These are phyloP conservation scores for Ligdia adustata DNA, from an alignment of 2,888 invertebrate species.

Conservation along the genomic window DNA sequence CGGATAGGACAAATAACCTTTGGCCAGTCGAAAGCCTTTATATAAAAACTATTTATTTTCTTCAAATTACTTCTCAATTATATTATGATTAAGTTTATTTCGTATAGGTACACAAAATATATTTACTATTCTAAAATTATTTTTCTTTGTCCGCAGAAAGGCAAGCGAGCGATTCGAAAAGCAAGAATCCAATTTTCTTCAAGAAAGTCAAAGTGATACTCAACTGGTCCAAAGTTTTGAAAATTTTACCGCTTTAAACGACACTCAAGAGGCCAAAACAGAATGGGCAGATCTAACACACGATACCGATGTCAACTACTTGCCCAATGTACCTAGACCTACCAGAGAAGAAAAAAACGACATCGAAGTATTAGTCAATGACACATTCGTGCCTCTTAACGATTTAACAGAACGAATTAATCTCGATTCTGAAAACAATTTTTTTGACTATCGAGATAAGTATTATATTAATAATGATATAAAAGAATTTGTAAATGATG, in stretches of 20 bases:
- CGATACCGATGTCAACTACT: constrained; percentile 69
- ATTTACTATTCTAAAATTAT: not conserved
- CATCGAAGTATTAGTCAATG: constrained; percentile 53
- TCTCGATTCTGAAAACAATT: constrained; percentile 4
- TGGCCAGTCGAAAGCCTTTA: too few species aligned
- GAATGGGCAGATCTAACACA: constrained; percentile 65
- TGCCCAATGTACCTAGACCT: constrained; percentile 47
- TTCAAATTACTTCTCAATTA: too few species aligned
- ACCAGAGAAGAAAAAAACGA: constrained; percentile 54
- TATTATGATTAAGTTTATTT: too few species aligned
- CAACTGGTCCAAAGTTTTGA: not conserved
- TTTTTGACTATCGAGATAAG: constrained; percentile 9
- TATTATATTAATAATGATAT: constrained; percentile 9
- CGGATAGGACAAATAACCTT: too few species aligned
- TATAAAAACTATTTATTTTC: too few species aligned
- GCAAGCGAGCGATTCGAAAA: constrained; percentile 7
- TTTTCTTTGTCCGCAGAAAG: constrained; percentile 24
- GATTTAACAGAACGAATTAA: constrained; percentile 30
- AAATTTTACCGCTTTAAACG: constrained; percentile 8
- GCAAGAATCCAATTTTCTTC: not conserved
- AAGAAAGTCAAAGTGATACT: constrained; percentile 3
- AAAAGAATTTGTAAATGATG: constrained; percentile 23
- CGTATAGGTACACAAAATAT: too few species aligned
- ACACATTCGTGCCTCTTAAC: constrained; percentile 55
- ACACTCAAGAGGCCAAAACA: constrained; percentile 30